Evolutionary conservation across 2,888 invertebrate species (phyloP).

Genomic region (Amphipyra berbera): DNA sequence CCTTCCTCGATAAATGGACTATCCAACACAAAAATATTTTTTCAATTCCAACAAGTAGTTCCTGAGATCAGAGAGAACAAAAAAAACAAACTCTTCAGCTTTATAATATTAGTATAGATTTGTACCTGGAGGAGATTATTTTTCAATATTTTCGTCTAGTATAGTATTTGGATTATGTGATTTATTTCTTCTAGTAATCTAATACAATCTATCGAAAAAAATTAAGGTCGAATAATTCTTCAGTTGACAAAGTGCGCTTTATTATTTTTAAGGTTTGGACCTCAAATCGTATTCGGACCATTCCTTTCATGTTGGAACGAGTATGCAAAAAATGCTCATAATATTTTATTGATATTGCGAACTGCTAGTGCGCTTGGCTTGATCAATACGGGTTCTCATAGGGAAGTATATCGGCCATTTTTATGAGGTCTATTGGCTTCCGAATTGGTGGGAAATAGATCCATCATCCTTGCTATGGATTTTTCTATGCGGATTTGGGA

Average conservation of each 20-base stretch:
- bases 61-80: no score
- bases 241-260: constrained; percentile 26
- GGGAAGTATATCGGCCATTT: constrained; percentile 33
- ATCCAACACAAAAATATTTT: no score
- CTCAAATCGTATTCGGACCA: constrained; percentile 48
- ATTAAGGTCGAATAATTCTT: constrained; percentile 16
- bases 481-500: constrained; percentile 13
- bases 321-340: constrained; percentile 63
- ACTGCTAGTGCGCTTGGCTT: constrained; percentile 43
- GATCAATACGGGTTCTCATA: constrained; percentile 40
- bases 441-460: constrained; percentile 35
- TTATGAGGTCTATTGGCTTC: constrained; percentile 41
- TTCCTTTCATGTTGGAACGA: constrained; percentile 41
- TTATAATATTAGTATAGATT: no score
- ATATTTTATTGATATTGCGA: constrained; percentile 69
- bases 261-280: constrained; percentile 9
- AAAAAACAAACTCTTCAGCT: no score
- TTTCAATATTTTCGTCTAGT: no score
- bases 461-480: constrained; percentile 15
- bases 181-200: no score
- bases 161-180: no score
- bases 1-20: no score
- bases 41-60: no score
- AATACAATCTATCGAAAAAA: neutral
- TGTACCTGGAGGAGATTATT: no score